phyloP scores from a whole-genome alignment of 2,113 vertebrate species.

The Vulpes lagopus region DNA sequence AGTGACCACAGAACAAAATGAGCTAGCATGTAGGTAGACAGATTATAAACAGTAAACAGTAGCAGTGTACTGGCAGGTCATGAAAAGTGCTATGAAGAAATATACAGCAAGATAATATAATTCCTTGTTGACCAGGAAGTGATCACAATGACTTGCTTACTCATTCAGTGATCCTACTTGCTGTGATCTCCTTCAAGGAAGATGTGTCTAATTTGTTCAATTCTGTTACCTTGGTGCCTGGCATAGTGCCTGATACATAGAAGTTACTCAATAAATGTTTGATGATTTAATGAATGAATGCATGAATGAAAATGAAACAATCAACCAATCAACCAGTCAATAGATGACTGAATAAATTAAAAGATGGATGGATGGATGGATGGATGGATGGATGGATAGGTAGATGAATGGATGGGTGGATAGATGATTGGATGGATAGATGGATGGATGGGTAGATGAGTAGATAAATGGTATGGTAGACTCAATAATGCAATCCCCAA shows the following conservation, averaged over 20 bases:
- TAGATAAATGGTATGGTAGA: no score
- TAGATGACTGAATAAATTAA: not conserved
- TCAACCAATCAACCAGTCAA: not conserved
- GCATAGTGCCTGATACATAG: not conserved
- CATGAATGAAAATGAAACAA: not conserved
- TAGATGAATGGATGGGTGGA: not conserved
- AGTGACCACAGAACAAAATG: not conserved
- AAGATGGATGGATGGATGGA: rapidly evolving
- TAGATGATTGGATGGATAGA: not conserved
- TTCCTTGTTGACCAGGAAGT: not conserved
- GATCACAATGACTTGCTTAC: not conserved
- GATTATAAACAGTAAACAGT: not conserved
- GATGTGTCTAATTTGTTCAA: not conserved
- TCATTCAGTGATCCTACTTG: not conserved
- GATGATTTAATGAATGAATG: not conserved
- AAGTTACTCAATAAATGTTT: not conserved
- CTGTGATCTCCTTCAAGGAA: not conserved
- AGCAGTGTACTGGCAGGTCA: no score
- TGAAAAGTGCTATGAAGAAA: not conserved
- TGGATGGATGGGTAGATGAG: not conserved
- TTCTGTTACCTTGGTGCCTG: not conserved
- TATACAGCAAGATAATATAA: not conserved
- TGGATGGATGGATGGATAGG: not conserved
- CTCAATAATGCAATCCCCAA: not conserved
- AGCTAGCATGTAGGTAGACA: not conserved